A percentile compares a stretch with the other conserved stretches of the same genome.
These are phyloP conservation scores for Lineus longissimus DNA, from an alignment of 1,140 invertebrate genomes.

Conservation along the genomic window DNA sequence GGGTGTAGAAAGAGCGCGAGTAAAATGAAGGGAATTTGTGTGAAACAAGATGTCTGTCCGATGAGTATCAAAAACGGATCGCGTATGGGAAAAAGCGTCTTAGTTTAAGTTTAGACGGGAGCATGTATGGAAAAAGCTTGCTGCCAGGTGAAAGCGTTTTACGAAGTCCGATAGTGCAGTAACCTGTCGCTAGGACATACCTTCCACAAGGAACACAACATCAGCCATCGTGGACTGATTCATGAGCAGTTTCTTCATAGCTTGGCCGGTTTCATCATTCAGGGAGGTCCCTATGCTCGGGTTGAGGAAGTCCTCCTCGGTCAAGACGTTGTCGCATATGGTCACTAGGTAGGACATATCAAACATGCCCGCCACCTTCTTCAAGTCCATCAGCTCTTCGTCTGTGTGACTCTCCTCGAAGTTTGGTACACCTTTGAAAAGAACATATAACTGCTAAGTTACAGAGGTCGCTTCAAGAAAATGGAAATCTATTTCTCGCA, in stretches of 20 bases:
- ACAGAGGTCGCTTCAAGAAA: no score
- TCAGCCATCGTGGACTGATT: conserved; percentile 34
- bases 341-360: conserved; percentile 31
- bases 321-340: conserved; percentile 38
- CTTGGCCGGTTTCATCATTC: conserved; percentile 40
- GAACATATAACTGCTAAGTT: no score
- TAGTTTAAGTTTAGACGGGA: no score
- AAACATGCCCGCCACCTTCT: conserved; percentile 34
- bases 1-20: no score
- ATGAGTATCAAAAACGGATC: no score
- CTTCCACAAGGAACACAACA: conserved; percentile 39
- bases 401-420: conserved; percentile 27
- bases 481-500: no score
- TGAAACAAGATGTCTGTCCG: no score
- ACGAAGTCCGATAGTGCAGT: no score
- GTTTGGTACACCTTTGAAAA: conserved; percentile 33
- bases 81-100: no score
- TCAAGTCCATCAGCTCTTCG: conserved; percentile 29
- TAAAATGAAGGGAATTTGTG: no score
- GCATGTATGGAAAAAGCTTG: no score
- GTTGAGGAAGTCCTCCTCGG: conserved; percentile 45
- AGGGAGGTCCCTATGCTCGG: conserved; percentile 49
- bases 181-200: conserved; percentile 16
- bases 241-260: conserved; percentile 42
- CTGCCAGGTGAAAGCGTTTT: no score